A percentile compares a stretch with the other conserved stretches of the same genome.
These are phyloP conservation scores for Nemopilema nomurai DNA, from an alignment of 30 jellyfish, hydroid and myxozoan species.

Conservation along the genomic window DNA sequence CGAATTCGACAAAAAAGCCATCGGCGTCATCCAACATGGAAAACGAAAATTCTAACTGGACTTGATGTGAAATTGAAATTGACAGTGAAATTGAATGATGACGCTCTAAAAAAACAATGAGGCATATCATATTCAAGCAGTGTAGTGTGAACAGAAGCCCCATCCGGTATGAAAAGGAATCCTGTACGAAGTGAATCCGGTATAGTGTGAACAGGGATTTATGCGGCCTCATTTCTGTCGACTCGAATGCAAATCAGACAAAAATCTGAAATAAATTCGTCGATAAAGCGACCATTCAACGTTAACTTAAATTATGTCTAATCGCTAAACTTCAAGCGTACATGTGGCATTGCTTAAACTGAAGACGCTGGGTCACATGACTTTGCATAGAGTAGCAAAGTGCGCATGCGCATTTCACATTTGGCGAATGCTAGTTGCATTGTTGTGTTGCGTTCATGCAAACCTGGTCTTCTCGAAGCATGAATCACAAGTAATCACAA, in stretches of 20 bases:
- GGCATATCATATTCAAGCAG: too few species aligned
- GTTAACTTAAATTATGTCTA: not conserved
- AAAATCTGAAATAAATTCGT: not conserved
- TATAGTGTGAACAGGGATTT: too few species aligned
- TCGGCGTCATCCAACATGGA: too few species aligned
- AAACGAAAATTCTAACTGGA: too few species aligned
- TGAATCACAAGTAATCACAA: too few species aligned
- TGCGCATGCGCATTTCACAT: not conserved
- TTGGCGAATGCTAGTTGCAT: not conserved
- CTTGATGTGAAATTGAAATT: too few species aligned
- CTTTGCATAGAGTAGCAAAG: not conserved
- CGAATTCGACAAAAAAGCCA: too few species aligned
- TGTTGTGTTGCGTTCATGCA: not conserved
- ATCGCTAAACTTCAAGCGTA: not conserved
- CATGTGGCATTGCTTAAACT: not conserved
- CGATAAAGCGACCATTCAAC: not conserved
- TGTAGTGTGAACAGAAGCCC: too few species aligned
- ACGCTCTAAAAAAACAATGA: too few species aligned
- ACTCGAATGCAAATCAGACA: not conserved
- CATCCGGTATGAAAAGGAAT: too few species aligned
- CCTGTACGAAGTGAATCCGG: too few species aligned
- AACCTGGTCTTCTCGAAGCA: not conserved
- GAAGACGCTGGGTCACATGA: not conserved
- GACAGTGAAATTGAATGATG: too few species aligned
- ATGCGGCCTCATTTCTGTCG: not conserved